Conservation (phyloP, 2,888 invertebrate species). For the Calameuta pallipes region DNA sequence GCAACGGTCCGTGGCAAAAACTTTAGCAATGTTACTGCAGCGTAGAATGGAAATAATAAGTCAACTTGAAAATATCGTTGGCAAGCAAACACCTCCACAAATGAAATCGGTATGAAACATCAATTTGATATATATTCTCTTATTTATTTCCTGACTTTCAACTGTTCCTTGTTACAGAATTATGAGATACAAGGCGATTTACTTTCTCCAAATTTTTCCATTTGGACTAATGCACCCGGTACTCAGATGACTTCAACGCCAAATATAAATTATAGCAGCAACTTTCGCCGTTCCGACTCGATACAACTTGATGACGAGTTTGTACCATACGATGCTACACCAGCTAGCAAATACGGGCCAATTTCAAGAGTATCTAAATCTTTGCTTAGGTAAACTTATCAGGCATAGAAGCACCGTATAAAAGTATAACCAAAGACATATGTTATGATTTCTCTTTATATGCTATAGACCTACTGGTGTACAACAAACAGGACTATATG, state of each 20-base stretch:
- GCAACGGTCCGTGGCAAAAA: conserved; percentile 67
- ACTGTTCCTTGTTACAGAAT: conserved; percentile 29
- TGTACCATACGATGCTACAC: conserved; percentile 75
- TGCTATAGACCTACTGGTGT: conserved; percentile 46
- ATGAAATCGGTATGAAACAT: conserved; percentile 50
- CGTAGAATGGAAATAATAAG: conserved; percentile 73
- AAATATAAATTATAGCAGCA: conserved; percentile 55
- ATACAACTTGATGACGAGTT: conserved; percentile 74
- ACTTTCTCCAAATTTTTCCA: conserved; percentile 55
- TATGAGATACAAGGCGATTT: conserved; percentile 55
- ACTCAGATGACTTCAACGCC: conserved; percentile 46
- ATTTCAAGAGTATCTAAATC: conserved; percentile 69
- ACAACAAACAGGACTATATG: conserved; percentile 55
- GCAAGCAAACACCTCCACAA: conserved; percentile 62
- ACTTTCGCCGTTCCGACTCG: conserved; percentile 69
- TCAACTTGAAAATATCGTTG: conserved; percentile 73
- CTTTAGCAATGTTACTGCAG: conserved; percentile 71
- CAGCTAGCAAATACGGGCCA: conserved; percentile 77
- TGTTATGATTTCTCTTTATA: not conserved
- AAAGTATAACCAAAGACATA: not conserved
- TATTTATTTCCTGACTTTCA: not conserved
- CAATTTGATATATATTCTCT: not conserved
- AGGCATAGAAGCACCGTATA: not conserved
- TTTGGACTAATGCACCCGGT: conserved; percentile 57
- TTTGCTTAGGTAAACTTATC: conserved; percentile 48